Evolutionary conservation across 2,888 invertebrate species (phyloP), one percentile per base, ranked within the genome.

Genomic region (Drosophila merina): DNA sequence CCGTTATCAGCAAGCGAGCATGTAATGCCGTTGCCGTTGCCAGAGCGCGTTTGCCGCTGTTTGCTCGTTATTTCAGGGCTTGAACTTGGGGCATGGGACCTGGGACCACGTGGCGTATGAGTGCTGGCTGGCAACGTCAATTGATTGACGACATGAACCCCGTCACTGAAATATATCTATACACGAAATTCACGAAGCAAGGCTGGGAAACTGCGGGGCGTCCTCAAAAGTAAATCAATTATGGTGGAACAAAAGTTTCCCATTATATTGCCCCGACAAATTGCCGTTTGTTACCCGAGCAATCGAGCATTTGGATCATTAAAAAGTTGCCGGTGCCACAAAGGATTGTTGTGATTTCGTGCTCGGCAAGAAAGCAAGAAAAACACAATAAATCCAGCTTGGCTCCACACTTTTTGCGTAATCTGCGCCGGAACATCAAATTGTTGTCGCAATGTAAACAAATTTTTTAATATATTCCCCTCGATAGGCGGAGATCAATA

Each of bases 161-260:
- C n/a, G 36, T 36, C 36, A 36, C 36, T n/a, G n/a, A 36, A 36
- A 36, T 36, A 36, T 36, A 36, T 36, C 36, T 36, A 36, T 36
- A 36, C 36, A 36, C 36, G 36, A 36, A 36, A 36, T 12, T 36
- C 12, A n/a, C 36, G 14, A 42, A 42, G 40, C 6, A 7, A 7
- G 14, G n/a, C 14, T 14, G 14, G 14, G 14, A 14, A 12, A 8
- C 20, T 42, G 40, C 40, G 20, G 40, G 40, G 36, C 9, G 12
- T 20, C 60, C 10, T 45, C 54, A 51, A 56, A 86, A 88, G 86
- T 88, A 86, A 88, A 84, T 84, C 88, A 84, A 84, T 88, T 88
- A 84, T 88, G 69, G 70, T 66, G 59, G 42, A 63, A 66, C 57
- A 48, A 73, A 73, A 77, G 74, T 69, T 68, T 72, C 40, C 42